These are phyloP conservation scores for Ophraella communa DNA, from an alignment of 2,888 invertebrate genomes.

Conservation along the genomic window DNA sequence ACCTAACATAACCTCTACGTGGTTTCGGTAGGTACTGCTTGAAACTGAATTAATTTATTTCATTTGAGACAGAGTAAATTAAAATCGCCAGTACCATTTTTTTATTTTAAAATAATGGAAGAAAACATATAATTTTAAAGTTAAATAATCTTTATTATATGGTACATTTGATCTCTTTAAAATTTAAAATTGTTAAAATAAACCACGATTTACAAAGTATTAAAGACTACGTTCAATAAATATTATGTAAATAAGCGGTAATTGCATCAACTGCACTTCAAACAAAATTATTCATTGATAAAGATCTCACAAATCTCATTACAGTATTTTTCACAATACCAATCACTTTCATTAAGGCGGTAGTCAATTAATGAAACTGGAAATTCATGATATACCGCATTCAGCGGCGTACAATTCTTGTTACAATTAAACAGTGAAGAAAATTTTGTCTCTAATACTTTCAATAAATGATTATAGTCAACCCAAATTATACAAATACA, in stretches of 20 bases:
- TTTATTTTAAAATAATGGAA: no score
- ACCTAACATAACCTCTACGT: no score
- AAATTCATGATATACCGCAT: constrained; percentile 11
- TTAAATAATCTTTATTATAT: no score
- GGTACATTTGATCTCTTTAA: neutral
- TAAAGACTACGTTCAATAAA: constrained; percentile 4
- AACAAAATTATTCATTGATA: constrained; percentile 25
- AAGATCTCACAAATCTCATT: constrained; percentile 21
- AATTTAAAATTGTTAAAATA: neutral
- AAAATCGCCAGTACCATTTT: no score
- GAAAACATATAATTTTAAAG: no score
- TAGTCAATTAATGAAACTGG: constrained; percentile 24
- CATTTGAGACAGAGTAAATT: no score
- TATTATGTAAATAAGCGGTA: neutral
- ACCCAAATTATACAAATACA: no score
- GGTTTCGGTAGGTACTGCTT: no score
- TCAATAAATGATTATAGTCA: no score
- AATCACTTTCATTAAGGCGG: constrained; percentile 21
- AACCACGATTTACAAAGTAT: neutral
- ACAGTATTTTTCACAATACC: constrained; percentile 23
- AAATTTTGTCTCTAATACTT: no score
- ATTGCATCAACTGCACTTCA: constrained; percentile 9
- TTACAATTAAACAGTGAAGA: no score
- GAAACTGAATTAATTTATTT: no score
- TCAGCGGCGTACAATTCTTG: neutral